Evolutionary conservation across 2,113 vertebrate genomes (phyloP), one percentile per base, ranked within the genome.

Genomic region (Anoura caudifer): DNA sequence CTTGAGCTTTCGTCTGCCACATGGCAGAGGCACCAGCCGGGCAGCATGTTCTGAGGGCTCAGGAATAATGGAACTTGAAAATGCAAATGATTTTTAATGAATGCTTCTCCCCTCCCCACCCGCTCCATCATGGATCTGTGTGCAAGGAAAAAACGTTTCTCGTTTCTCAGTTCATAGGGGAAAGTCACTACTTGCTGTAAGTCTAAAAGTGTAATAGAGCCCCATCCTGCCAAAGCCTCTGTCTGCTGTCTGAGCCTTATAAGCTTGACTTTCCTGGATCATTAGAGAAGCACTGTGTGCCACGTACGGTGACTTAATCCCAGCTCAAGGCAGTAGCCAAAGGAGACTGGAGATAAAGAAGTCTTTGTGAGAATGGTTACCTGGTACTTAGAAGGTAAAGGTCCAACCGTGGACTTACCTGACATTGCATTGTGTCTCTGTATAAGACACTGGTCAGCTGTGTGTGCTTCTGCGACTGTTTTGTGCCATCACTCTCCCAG

Each of bases 1-100:
- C 97, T 97, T 96, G 96, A 88, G 96, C 81, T 95, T 77, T 33
- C 96, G 93, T 96, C 96, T 98, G 94, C 97, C 97, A 98, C 97
- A 96, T 97, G 97, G 97, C 94, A 69, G 95, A 92, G 75, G 70
- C 96, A 97, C 95, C 97, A 97, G 97, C 97, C 94, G 70, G 97
- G 95, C 95, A 96, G 97, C 97, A 61, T 26, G 95, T 79, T 92
- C 83, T 52, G 87, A 91, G 65, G 83, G 90, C 83, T 93, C 20
- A 67, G 65, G 89, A 77, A 97, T 96, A 98, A 98, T 96, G 75
- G 87, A 96, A 95, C 96, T 97, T 84, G 84, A 88, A 96, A 95
- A 97, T 97, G 96, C 97, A 97, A 97, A 97, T 97, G 83, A 24
- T 77, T 77, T 85, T 95, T 93, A 86, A 97, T 95, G 96, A 97